Conservation (phyloP, 2,113 vertebrate species). For the Platycercus adscitus region DNA sequence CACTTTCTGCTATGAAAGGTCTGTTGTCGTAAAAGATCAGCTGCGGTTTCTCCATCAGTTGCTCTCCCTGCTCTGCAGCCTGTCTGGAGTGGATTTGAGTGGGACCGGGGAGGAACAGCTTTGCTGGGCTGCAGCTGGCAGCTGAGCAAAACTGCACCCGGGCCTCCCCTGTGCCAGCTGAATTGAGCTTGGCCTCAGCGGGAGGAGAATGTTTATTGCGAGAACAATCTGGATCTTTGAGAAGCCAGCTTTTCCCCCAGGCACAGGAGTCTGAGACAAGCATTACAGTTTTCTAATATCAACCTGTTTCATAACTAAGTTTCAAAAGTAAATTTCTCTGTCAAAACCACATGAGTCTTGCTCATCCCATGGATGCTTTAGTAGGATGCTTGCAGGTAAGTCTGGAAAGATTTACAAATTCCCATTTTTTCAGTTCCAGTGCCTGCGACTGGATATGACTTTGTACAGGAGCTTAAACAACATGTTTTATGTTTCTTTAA, state of each 20-base stretch:
- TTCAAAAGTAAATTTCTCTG: not conserved
- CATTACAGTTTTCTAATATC: not conserved
- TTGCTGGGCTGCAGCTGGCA: not conserved
- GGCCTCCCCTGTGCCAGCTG: not conserved
- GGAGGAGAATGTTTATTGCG: not conserved
- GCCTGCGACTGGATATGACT: not conserved
- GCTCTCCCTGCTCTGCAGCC: not conserved
- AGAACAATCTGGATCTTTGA: not conserved
- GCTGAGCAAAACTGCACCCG: not conserved
- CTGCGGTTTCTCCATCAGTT: not conserved
- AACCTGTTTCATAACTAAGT: not conserved
- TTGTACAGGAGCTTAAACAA: not conserved
- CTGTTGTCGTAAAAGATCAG: not conserved
- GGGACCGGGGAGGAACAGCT: not conserved
- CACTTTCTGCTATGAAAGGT: not conserved
- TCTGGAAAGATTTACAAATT: not conserved
- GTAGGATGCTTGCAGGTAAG: not conserved
- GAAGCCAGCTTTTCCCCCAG: not conserved
- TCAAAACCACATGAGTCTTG: not conserved
- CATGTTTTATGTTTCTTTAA: not conserved
- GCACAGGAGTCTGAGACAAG: not conserved
- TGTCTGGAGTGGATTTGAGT: not conserved
- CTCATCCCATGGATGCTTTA: not conserved
- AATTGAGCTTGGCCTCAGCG: accelerated
- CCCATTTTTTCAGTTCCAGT: not conserved